A percentile compares a stretch with the other conserved stretches of the same genome.
phyloP scores from a whole-genome alignment of 2,888 invertebrate genomes.

The Drosophila borealis region DNA sequence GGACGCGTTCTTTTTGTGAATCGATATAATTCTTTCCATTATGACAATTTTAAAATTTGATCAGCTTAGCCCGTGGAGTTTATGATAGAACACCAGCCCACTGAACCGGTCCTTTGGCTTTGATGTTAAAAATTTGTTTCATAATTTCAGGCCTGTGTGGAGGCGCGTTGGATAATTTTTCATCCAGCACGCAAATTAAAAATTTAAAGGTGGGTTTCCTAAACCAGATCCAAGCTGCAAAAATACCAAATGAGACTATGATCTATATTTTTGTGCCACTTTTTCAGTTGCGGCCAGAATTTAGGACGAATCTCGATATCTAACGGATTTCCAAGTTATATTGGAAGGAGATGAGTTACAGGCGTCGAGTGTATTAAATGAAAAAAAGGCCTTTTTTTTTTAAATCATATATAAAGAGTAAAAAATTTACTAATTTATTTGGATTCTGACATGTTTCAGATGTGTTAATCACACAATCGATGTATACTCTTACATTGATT shows the following conservation, averaged over 20 bases:
- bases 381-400: slow-evolving; percentile 25
- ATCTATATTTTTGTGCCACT: slow-evolving; percentile 64
- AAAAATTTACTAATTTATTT: slow-evolving; percentile 55
- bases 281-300: slow-evolving; percentile 59
- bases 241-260: slow-evolving; percentile 57
- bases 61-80: slow-evolving; percentile 48
- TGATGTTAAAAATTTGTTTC: slow-evolving; percentile 47
- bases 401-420: slow-evolving; percentile 16
- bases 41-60: slow-evolving; percentile 37
- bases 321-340: slow-evolving; percentile 39
- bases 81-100: slow-evolving; percentile 62
- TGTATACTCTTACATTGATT: slow-evolving; percentile 34
- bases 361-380: slow-evolving; percentile 41
- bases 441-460: slow-evolving; percentile 60
- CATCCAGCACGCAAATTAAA: slow-evolving; percentile 49
- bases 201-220: slow-evolving; percentile 58
- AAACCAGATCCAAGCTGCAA: slow-evolving; percentile 29
- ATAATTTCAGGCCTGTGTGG: slow-evolving; percentile 60
- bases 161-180: slow-evolving; percentile 54
- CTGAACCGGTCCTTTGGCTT: slow-evolving; percentile 40
- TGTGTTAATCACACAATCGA: slow-evolving; percentile 37
- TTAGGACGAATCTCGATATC: slow-evolving; percentile 48
- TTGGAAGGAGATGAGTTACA: slow-evolving; percentile 47
- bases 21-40: slow-evolving; percentile 79
- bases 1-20: slow-evolving; percentile 54